A percentile compares a stretch with the other conserved stretches of the same genome.
These are phyloP conservation scores for Sinodicranocentrus sp. DNA, from an alignment of 2,888 invertebrate genomes.

Conservation along the genomic window DNA sequence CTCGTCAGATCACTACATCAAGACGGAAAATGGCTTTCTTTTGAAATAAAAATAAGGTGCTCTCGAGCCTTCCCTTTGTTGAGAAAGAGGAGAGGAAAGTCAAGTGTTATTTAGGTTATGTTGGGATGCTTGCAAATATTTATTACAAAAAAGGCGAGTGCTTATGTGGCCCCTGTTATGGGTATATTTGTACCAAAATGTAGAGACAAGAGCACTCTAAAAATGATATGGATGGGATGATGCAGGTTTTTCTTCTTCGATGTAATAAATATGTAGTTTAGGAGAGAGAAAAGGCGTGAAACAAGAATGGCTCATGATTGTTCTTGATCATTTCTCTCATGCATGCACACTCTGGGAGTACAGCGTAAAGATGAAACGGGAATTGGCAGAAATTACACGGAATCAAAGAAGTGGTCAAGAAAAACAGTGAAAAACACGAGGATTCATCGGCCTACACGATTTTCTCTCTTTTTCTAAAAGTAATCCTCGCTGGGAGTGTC, in stretches of 20 bases:
- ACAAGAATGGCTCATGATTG: constrained; percentile 17
- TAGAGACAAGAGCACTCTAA: neutral
- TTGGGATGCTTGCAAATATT: constrained; percentile 25
- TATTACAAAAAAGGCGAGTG: constrained; percentile 36
- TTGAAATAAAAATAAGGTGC: constrained; percentile 55
- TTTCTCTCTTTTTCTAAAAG: no score
- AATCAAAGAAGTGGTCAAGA: constrained; percentile 11
- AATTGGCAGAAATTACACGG: constrained; percentile 16
- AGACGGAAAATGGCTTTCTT: constrained; percentile 31
- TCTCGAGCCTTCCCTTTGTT: neutral
- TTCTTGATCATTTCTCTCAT: constrained; percentile 28
- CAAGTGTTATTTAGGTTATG: constrained; percentile 49
- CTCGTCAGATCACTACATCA: constrained; percentile 40
- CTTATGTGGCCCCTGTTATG: constrained; percentile 44
- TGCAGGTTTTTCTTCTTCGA: constrained; percentile 7
- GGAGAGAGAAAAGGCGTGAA: constrained; percentile 17
- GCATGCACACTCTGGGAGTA: constrained; percentile 14
- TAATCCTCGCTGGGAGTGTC: no score
- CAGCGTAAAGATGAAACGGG: constrained; percentile 7
- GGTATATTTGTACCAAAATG: neutral
- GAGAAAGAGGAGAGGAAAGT: constrained; percentile 44
- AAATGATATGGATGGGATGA: neutral
- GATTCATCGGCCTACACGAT: no score
- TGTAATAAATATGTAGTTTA: constrained; percentile 15
- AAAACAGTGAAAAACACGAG: no score